Evolutionary conservation across 2,888 invertebrate genomes (phyloP), one percentile per base, ranked within the genome.

Genomic region (Drosophila infuscata): DNA sequence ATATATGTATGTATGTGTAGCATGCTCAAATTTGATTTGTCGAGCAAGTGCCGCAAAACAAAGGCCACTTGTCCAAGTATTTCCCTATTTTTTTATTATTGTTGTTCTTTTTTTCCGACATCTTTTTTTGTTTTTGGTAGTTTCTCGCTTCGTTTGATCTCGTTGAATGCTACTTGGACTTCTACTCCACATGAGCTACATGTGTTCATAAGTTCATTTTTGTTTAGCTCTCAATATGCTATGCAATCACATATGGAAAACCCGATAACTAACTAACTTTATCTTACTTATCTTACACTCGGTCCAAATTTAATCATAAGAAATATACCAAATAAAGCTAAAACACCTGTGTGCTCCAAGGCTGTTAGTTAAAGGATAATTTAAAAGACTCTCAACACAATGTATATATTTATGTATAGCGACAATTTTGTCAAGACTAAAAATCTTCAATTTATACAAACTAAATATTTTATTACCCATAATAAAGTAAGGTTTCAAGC

Each of bases 91-190:
- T 67, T 64, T 61, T 38, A 30, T 64, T 77, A 38, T 56, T 65
- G 12, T 38, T 59, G 12, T 36, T 60, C 5, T 57, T 72, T 17
- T 69, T 67, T 32, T 41, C 25, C 15, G 46, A 8, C 46, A 46
- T 46, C 0, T 46, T 48, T 49, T 61, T 51, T 62, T 75, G 67
- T 68, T 77, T 79, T 79, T 75, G 75, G 64, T 76, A 54, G 75
- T 38, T 61, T 70, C 64, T 68, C 76, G 80, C 79, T 69, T 76
- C 74, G 80, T 80, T 80, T 80, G 79, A 80, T 80, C 76, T 80
- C 17, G n/a, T 36, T 36, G 20, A 15, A 35, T 57, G 69, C 65
- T 73, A 56, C 56, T 61, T 25, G 41, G n/a, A 56, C 56, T 30
- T 30, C n/a, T 20, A 3, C 25, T 48, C 62, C 80, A 80, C 67